Conservation (phyloP, 1,140 invertebrate species). For the Stenopsyche tienmushanensis region DNA sequence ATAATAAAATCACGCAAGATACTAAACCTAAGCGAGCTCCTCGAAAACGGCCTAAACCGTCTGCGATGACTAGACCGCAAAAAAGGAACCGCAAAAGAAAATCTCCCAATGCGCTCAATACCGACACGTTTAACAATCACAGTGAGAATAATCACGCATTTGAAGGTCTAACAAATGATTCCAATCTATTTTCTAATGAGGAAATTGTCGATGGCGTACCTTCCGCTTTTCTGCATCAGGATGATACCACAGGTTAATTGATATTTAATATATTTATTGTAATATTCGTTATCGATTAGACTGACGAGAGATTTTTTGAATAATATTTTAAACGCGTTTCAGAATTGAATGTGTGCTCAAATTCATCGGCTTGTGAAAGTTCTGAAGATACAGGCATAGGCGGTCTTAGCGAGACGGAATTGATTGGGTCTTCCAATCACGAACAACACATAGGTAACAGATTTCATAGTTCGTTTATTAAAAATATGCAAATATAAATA, state of each 20-base stretch:
- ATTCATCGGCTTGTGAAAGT: constrained; percentile 60
- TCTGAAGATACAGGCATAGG: constrained; percentile 59
- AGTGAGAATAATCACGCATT: background rate
- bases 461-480: constrained; percentile 6
- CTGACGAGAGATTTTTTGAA: no score
- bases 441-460: constrained; percentile 46
- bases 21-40: constrained; percentile 75
- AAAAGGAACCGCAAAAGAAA: constrained; percentile 58
- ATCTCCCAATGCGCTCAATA: background rate
- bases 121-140: background rate
- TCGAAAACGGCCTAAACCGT: constrained; percentile 73
- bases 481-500: constrained; percentile 1
- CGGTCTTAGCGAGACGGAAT: constrained; percentile 58
- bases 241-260: constrained; percentile 20
- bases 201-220: constrained; percentile 2
- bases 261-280: background rate
- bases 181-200: background rate
- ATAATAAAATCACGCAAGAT: constrained; percentile 69
- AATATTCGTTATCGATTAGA: background rate
- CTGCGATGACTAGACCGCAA: constrained; percentile 71
- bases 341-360: constrained; percentile 58
- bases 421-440: constrained; percentile 45
- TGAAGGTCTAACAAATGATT: background rate
- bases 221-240: constrained; percentile 4
- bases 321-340: constrained; percentile 27